Percentiles rank a stretch among this genome's conserved stretches.
Evolutionary conservation across 2,113 vertebrate genomes (phyloP).

Genomic region (Ailurus styani): DNA sequence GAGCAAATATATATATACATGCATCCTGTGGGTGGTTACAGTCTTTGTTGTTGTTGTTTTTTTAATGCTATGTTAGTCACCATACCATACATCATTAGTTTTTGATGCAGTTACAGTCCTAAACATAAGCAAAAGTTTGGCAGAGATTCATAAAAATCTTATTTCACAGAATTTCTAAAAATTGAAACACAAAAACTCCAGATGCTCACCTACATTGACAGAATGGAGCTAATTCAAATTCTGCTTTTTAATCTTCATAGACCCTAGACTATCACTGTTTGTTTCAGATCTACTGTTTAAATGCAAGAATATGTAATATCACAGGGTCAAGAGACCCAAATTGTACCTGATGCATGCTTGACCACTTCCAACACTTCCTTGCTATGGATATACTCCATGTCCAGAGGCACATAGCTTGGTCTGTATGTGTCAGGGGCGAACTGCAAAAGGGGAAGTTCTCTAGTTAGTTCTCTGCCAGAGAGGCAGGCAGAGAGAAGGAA

Average conservation of each 20-base stretch:
- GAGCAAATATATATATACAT: background rate
- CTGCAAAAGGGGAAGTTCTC: background rate
- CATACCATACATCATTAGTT: no score
- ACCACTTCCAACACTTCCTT: background rate
- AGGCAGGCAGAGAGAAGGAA: no score
- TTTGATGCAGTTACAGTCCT: background rate
- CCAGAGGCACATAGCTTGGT: background rate
- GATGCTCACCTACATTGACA: background rate
- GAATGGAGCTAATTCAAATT: background rate
- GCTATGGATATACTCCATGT: background rate
- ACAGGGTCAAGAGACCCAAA: background rate
- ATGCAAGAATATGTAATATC: background rate
- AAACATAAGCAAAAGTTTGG: background rate
- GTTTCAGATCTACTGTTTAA: background rate
- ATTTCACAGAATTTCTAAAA: conserved; percentile 11
- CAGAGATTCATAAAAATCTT: background rate
- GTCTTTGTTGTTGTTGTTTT: no score
- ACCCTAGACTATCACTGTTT: background rate
- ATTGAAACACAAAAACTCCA: background rate
- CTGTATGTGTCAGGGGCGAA: background rate
- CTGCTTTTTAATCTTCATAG: background rate
- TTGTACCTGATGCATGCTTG: background rate
- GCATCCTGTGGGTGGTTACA: background rate
- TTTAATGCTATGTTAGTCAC: no score
- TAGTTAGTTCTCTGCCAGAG: no score